A percentile compares a stretch with the other conserved stretches of the same genome.
Evolutionary conservation across 2,888 invertebrate species (phyloP).

Genomic region (Pilophorus perplexus): DNA sequence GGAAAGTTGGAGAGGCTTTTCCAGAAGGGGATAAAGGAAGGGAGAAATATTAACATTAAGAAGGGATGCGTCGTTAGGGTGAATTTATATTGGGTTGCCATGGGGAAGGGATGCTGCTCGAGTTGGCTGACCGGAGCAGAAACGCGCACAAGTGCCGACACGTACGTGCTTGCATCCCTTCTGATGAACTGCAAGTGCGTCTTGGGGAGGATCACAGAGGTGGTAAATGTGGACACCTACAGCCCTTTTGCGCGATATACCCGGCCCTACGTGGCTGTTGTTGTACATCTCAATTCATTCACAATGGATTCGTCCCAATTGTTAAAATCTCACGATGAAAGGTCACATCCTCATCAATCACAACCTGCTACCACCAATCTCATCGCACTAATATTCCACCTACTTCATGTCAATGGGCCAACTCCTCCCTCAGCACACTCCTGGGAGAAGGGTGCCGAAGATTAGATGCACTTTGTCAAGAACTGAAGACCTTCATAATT

Average conservation of each 20-base stretch:
- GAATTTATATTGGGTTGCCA: conserved; percentile 16
- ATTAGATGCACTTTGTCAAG: conserved; percentile 38
- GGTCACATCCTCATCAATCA: too few relatives aligned
- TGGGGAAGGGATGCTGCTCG: not conserved
- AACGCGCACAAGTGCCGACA: not conserved
- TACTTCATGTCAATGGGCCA: too few relatives aligned
- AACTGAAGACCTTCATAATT: conserved; percentile 32
- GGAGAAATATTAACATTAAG: conserved; percentile 28
- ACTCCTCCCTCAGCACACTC: not conserved
- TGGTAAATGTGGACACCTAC: too few relatives aligned
- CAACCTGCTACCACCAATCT: too few relatives aligned
- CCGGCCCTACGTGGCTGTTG: too few relatives aligned
- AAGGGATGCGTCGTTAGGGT: conserved; percentile 1
- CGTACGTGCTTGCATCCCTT: too few relatives aligned
- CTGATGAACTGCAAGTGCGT: not conserved
- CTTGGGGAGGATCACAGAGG: not conserved
- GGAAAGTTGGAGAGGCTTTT: conserved; percentile 23
- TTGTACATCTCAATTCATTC: too few relatives aligned
- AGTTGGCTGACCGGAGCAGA: too few relatives aligned
- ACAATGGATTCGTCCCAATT: too few relatives aligned
- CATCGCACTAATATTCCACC: too few relatives aligned
- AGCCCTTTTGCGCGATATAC: too few relatives aligned
- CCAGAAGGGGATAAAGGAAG: conserved; percentile 1
- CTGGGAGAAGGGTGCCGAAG: conserved; percentile 24
- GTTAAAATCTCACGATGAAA: too few relatives aligned